Evolutionary conservation across 2,888 invertebrate species (phyloP).

Genomic region (Thecophora atra): DNA sequence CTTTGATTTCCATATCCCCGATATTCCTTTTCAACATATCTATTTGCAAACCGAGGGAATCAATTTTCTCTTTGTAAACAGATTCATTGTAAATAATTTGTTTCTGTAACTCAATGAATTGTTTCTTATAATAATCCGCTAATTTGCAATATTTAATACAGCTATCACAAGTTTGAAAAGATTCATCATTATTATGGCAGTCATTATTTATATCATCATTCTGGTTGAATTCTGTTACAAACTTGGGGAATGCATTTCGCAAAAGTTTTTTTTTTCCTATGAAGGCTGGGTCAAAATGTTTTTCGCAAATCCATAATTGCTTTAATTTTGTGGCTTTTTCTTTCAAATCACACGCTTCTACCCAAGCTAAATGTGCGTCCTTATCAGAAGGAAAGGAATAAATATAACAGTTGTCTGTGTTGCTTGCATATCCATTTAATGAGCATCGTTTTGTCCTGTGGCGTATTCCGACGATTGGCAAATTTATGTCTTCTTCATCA

Average conservation of each 20-base stretch:
- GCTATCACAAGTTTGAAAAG: not conserved
- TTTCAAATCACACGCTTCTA: constrained; percentile 6
- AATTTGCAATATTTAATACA: constrained; percentile 14
- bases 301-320: not conserved
- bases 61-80: not conserved
- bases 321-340: constrained; percentile 1
- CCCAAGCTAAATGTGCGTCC: not conserved
- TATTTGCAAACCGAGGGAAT: constrained; percentile 8
- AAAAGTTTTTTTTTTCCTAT: not conserved
- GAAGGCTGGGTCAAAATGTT: constrained; percentile 5
- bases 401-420: constrained; percentile 9
- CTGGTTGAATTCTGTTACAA: not conserved
- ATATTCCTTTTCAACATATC: constrained; percentile 10
- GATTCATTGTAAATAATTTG: not conserved
- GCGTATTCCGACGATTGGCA: not conserved
- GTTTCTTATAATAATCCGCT: not conserved
- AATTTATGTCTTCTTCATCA: not conserved
- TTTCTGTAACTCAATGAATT: not conserved
- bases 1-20: not conserved
- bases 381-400: not conserved
- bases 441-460: not conserved
- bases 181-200: not conserved
- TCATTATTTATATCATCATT: not conserved
- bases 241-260: constrained; percentile 2
- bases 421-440: constrained; percentile 5